Percentiles rank a stretch among this genome's conserved stretches.
Conservation (phyloP, 2,113 vertebrate genomes). For the Ceyx cyanopectus region DNA sequence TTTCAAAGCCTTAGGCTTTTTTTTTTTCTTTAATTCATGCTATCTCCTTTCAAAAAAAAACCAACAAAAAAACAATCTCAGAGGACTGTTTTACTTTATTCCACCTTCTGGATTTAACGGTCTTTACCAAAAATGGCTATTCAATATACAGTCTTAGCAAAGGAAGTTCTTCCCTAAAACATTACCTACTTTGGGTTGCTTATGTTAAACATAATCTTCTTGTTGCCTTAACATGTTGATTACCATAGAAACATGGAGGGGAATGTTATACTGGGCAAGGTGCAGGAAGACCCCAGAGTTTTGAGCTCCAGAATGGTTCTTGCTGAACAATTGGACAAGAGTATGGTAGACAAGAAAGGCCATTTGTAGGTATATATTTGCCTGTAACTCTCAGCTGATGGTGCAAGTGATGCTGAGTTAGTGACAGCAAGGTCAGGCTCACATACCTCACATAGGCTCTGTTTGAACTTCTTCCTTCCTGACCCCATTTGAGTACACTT, state of each 20-base stretch:
- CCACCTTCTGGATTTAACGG: not conserved
- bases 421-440: not conserved
- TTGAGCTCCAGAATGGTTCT: not conserved
- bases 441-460: fast-evolving
- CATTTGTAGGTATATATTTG: not conserved
- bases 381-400: not conserved
- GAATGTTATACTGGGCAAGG: not conserved
- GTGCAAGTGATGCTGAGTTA: not conserved
- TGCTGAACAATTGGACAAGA: not conserved
- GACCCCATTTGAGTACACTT: not conserved
- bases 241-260: not conserved
- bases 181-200: not conserved
- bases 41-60: not conserved
- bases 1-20: not conserved
- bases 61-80: not conserved
- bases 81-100: not conserved
- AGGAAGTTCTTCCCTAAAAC: not conserved
- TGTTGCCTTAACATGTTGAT: not conserved
- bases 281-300: not conserved
- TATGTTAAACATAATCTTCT: not conserved
- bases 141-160: not conserved
- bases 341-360: not conserved
- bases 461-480: not conserved
- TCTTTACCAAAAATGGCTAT: not conserved
- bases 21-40: not conserved